These are phyloP conservation scores for Cephus pulcher DNA, from an alignment of 2,888 invertebrate species.

Conservation along the genomic window DNA sequence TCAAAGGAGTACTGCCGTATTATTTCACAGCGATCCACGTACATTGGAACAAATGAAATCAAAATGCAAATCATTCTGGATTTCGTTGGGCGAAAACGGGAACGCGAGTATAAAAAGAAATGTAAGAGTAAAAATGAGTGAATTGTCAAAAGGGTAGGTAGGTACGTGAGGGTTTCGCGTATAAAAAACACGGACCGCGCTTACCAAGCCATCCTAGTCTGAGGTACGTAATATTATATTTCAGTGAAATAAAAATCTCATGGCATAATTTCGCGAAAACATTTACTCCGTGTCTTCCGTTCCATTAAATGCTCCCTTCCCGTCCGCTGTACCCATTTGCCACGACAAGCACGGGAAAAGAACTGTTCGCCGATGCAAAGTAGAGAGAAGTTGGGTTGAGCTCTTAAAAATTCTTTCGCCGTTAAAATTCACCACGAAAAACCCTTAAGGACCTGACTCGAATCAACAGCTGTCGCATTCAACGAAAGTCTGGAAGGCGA, in stretches of 20 bases:
- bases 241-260: neutral
- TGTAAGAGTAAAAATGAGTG: neutral
- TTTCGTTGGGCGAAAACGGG: neutral
- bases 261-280: neutral
- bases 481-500: neutral
- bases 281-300: neutral
- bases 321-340: neutral
- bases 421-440: neutral
- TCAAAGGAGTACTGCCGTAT: neutral
- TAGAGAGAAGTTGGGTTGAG: neutral
- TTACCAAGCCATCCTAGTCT: neutral
- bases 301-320: neutral
- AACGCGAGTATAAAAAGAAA: neutral
- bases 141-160: neutral
- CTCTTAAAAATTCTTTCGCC: neutral
- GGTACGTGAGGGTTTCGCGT: neutral
- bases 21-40: neutral
- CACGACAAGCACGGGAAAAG: neutral
- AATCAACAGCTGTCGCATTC: neutral
- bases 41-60: slow-evolving; percentile 43
- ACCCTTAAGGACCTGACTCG: neutral
- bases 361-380: neutral
- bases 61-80: slow-evolving; percentile 40
- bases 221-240: neutral
- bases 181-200: neutral